A percentile compares a stretch with the other conserved stretches of the same genome.
Evolutionary conservation across 2,888 invertebrate genomes (phyloP).

Genomic region (Andrena haemorrhoa): DNA sequence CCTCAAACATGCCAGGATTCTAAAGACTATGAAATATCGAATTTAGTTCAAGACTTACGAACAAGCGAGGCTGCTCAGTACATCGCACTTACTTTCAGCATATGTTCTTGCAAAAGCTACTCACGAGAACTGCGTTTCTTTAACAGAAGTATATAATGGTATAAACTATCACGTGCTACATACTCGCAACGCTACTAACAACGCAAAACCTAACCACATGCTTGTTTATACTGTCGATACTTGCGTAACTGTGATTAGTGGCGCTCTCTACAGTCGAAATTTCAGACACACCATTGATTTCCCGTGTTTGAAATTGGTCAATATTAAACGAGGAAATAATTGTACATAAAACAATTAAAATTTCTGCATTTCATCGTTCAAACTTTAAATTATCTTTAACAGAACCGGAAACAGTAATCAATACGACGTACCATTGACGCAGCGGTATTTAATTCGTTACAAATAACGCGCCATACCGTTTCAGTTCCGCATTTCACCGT

Average conservation of each 20-base stretch:
- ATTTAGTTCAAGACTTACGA: neutral
- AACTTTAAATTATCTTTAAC: too few species aligned
- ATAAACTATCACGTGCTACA: conserved; percentile 16
- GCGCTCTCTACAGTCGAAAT: conserved; percentile 6
- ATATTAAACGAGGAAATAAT: neutral
- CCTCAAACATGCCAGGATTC: neutral
- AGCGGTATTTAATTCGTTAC: too few species aligned
- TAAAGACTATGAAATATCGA: neutral
- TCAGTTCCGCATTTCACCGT: too few species aligned
- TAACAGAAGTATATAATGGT: neutral
- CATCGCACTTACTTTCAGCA: neutral
- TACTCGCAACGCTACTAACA: neutral
- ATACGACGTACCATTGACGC: too few species aligned
- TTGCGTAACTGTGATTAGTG: neutral
- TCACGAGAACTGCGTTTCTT: neutral
- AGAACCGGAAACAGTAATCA: too few species aligned
- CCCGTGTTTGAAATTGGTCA: neutral
- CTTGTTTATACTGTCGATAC: neutral
- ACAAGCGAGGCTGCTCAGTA: neutral
- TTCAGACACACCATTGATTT: neutral
- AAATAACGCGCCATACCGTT: too few species aligned
- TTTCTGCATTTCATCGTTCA: too few species aligned
- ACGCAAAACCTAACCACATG: conserved; percentile 20
- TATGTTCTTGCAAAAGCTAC: neutral
- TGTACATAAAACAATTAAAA: too few species aligned